Conservation (phyloP, 1,140 invertebrate genomes). For the Temnothorax nylanderi region DNA sequence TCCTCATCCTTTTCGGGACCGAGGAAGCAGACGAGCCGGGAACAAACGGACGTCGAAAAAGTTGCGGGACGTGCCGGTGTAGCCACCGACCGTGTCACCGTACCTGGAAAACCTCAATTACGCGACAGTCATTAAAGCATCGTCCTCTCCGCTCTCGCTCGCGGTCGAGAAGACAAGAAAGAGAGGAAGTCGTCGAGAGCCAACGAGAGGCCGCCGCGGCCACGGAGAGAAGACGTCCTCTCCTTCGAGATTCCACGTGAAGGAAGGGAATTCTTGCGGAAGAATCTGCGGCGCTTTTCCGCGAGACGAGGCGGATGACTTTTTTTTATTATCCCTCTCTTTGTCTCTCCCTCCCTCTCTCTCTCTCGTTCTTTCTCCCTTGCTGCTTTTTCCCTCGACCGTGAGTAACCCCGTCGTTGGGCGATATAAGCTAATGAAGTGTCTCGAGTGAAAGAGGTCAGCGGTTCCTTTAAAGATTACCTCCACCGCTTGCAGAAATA, state of each 20-base stretch:
- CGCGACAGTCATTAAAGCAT: constrained; percentile 64
- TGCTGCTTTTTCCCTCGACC: constrained; percentile 17
- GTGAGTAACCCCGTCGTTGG: constrained; percentile 25
- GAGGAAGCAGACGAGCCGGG: not conserved
- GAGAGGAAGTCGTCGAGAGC: not conserved
- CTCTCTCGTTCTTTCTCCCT: not conserved
- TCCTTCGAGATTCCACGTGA: constrained; percentile 38
- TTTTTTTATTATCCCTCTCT: constrained; percentile 9
- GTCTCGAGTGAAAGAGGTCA: constrained; percentile 49
- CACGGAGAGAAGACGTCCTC: constrained; percentile 11
- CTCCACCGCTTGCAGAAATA: constrained; percentile 21
- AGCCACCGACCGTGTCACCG: constrained; percentile 26
- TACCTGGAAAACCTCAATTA: constrained; percentile 61
- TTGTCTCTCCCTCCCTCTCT: not conserved
- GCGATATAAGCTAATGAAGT: constrained; percentile 57
- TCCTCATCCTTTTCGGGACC: constrained; percentile 7
- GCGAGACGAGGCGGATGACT: constrained; percentile 10
- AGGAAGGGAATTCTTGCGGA: constrained; percentile 51
- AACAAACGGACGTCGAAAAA: constrained; percentile 45
- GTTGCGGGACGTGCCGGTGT: constrained; percentile 57
- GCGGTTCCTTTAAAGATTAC: constrained; percentile 54
- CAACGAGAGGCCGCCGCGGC: not conserved
- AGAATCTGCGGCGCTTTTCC: constrained; percentile 38
- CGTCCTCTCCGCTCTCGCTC: constrained; percentile 7
- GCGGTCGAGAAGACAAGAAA: not conserved